These are phyloP conservation scores for Macrophya annulata DNA, from an alignment of 2,888 invertebrate species.

Conservation along the genomic window DNA sequence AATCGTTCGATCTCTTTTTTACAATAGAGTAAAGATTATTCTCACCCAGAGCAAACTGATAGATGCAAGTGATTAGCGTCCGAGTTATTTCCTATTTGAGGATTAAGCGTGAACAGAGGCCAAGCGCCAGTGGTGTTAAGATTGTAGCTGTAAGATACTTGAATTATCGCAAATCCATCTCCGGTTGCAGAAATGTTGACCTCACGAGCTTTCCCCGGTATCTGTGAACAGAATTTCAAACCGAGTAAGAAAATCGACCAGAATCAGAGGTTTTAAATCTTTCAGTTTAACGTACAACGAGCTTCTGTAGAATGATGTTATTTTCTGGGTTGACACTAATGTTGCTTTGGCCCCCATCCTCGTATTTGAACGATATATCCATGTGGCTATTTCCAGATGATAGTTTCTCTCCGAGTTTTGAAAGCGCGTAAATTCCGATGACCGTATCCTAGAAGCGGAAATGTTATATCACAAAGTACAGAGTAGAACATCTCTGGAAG, in stretches of 20 bases:
- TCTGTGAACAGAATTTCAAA: conserved; percentile 69
- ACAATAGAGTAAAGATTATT: conserved; percentile 50
- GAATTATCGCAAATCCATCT: conserved; percentile 89
- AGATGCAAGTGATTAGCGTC: conserved; percentile 89
- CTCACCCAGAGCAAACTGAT: conserved; percentile 91
- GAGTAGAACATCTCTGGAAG: background rate
- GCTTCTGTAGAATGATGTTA: conserved; percentile 90
- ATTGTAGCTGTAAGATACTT: conserved; percentile 91
- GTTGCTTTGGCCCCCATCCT: conserved; percentile 81
- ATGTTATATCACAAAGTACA: background rate
- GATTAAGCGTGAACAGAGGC: conserved; percentile 93
- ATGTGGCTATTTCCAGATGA: conserved; percentile 81
- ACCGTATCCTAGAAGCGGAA: conserved; percentile 86
- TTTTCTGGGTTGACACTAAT: conserved; percentile 89
- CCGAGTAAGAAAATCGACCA: background rate
- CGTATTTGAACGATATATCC: conserved; percentile 81
- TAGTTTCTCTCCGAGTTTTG: conserved; percentile 84
- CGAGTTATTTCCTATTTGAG: conserved; percentile 91
- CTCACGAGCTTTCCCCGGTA: conserved; percentile 82
- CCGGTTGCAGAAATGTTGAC: conserved; percentile 90
- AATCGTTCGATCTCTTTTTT: background rate
- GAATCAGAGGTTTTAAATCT: background rate
- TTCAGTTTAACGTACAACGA: conserved; percentile 82
- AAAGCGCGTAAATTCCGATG: conserved; percentile 87
- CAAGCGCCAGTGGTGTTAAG: conserved; percentile 93